These are phyloP conservation scores for Laticauda laticaudata DNA, from an alignment of 2,113 vertebrate species.

Conservation along the genomic window DNA sequence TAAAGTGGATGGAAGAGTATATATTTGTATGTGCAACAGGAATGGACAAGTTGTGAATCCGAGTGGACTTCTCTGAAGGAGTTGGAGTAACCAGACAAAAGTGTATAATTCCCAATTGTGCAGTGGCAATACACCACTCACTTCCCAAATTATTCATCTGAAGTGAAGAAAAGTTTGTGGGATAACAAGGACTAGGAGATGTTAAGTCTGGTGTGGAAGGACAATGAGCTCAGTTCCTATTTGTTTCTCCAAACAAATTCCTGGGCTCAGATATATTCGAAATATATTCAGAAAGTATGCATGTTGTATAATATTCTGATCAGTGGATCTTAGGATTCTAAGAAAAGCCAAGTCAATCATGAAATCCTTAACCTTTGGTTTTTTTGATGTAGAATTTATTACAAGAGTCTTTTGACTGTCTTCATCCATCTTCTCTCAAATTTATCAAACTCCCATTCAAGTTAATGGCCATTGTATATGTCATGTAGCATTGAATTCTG, in stretches of 20 bases:
- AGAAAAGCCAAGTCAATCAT: not conserved
- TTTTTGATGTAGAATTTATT: not conserved
- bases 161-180: not conserved
- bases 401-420: not conserved
- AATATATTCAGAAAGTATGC: not conserved
- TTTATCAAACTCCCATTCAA: not conserved
- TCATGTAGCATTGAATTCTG: not conserved
- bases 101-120: not conserved
- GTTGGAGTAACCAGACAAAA: not conserved
- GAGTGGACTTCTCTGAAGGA: not conserved
- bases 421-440: not conserved
- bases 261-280: not conserved
- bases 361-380: not conserved
- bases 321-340: not conserved
- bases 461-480: not conserved
- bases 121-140: not conserved
- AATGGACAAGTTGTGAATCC: not conserved
- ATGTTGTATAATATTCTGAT: not conserved
- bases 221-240: not conserved
- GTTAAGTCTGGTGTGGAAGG: not conserved
- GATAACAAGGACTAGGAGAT: not conserved
- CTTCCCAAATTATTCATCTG: not conserved
- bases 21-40: not conserved
- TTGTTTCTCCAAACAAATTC: not conserved
- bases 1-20: not conserved